phyloP scores from a whole-genome alignment of 2,888 invertebrate species.

The Ornithoptera alexandrae region DNA sequence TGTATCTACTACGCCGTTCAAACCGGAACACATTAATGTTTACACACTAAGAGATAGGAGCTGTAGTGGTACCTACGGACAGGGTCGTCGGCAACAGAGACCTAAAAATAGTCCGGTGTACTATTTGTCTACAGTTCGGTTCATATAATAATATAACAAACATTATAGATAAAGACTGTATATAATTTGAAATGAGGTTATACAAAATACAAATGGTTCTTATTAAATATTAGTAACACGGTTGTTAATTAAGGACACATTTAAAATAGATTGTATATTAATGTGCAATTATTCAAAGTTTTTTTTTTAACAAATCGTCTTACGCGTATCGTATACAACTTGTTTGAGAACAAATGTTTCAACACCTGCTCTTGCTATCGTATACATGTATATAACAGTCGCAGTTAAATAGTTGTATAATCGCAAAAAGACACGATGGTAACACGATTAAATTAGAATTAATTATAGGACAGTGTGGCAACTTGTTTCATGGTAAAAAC shows the following conservation, averaged over 20 bases:
- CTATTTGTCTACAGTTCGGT: too few species aligned
- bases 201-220: background rate
- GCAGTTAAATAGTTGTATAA: conserved; percentile 25
- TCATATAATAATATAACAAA: too few species aligned
- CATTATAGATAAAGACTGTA: too few species aligned
- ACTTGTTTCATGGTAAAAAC: conserved; percentile 22
- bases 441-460: conserved; percentile 26
- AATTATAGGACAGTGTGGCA: conserved; percentile 22
- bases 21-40: too few species aligned
- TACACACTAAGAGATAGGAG: too few species aligned
- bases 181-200: too few species aligned
- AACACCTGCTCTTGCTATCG: conserved; percentile 41
- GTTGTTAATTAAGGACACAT: conserved; percentile 13
- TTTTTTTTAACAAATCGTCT: background rate
- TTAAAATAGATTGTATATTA: conserved; percentile 9
- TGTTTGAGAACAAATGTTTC: conserved; percentile 40
- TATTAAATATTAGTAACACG: conserved; percentile 2
- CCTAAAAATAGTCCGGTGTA: too few species aligned
- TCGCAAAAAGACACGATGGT: conserved; percentile 11
- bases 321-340: conserved; percentile 24
- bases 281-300: conserved; percentile 7
- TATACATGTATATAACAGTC: conserved; percentile 24
- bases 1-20: too few species aligned
- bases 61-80: too few species aligned
- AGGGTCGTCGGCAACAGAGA: too few species aligned